Evolutionary conservation across 2,888 invertebrate species (phyloP), one percentile per base, ranked within the genome.

Genomic region (Cataglyphis rosenhaueri): DNA sequence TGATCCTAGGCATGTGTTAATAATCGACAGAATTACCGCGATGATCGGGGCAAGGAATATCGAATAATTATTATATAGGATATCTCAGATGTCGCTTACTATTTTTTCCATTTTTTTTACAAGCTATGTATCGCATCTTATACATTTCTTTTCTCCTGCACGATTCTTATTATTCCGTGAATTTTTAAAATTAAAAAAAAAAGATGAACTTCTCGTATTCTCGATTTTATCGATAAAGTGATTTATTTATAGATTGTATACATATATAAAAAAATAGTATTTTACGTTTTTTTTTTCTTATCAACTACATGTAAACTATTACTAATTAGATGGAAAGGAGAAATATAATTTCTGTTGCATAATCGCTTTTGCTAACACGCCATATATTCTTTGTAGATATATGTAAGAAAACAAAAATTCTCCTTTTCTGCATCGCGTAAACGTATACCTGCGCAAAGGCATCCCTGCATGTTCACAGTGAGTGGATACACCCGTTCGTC

Each of bases 401-500:
- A 18, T 5, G 21, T 52, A 55, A 38, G 21, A 55, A 57, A 66
- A 64, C n/a, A 38, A 71, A 71, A 52, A 32, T 18, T 62, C 9
- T 44, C 32, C 61, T 32, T 81, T 59, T 48, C 18, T 32, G 25
- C 68, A n/a, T 29, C n/a, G 59, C 35, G 61, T 62, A 44, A 70
- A 73, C 12, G 41, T 62, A 38, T 38, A 55, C 15, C 35, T 9
- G 29, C 15, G 65, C 73, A 61, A 48, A 73, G 32, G 35, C 55
- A 44, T 25, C 64, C 15, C 48, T 74, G 48, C 66, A 35, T 55
- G 61, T 84, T 70, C 66, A 64, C 74, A 81, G 64, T 84, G 74
- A 68, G 85, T 74, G 66, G 74, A 64, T 79, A 85, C 83, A 83
- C 81, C 82, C 83, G 85, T 85, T 84, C 84, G 76, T 81, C 84